Evolutionary conservation across 2,113 vertebrate genomes (phyloP), one percentile per base, ranked within the genome.

Genomic region (Gorsachius goisagi): DNA sequence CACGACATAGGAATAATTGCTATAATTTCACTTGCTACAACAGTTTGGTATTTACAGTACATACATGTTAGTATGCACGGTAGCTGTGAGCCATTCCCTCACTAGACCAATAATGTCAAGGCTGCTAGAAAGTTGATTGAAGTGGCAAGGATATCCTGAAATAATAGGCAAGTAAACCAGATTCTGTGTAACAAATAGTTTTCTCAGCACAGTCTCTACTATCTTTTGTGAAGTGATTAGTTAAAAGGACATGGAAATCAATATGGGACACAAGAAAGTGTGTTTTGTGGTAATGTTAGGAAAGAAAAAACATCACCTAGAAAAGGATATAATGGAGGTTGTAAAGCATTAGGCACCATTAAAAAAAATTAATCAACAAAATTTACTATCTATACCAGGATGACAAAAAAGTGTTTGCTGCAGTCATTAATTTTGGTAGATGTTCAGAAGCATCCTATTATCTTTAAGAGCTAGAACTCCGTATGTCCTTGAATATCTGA

Each of bases 61-160:
- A 85, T 88, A 98, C 96, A 97, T 97, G 78, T 98, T 98, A 32
- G 97, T 97, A 90, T 98, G 98, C 21, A 95, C 97, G 30, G 95
- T 89, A 19, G 97, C 95, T 9, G 97, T 98, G 94, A 98, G 49
- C 97, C 97, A 98, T 91, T 99, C 96, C 10, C 96, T 97, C 52
- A 95, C 90, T 15, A 98, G 32, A 63, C 93, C 97, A 85, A 97
- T 78, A 60, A 98, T 75, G 75, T 98, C 97, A 91, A 98, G 96
- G 47, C 97, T 97, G 78, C 97, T 95, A 27, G 97, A 98, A 52
- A 98, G 94, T 84, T 98, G 97, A 76, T 94, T 98, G 53, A 98
- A 98, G 88, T 97, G 98, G 16, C 72, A 30, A 68, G 97, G 97
- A 64, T 98, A 95, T 35, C 97, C 97, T 98, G 87, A 55, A 50